phyloP scores from a whole-genome alignment of 2,113 vertebrate genomes.

The Hylia prasina region DNA sequence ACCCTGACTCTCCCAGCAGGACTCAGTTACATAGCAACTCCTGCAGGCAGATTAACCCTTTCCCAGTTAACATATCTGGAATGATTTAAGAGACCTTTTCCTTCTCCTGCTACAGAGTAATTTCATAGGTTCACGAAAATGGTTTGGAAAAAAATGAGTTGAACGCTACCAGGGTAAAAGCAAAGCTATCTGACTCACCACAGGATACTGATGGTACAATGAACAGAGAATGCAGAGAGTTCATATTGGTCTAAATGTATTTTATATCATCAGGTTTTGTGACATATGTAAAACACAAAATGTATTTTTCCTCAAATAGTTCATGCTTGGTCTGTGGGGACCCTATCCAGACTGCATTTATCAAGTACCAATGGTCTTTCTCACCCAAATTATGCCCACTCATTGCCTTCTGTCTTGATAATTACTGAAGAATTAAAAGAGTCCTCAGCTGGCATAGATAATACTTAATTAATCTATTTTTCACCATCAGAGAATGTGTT shows the following conservation, averaged over 20 bases:
- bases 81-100: background rate
- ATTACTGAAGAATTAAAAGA: background rate
- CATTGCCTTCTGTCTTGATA: background rate
- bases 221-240: background rate
- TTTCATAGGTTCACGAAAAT: background rate
- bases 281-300: background rate
- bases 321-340: background rate
- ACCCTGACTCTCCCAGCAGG: constrained; percentile 32
- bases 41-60: constrained; percentile 47
- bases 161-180: background rate
- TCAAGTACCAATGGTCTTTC: background rate
- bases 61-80: background rate
- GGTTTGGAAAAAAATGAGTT: background rate
- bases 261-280: background rate
- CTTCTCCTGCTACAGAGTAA: background rate
- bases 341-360: background rate
- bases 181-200: background rate
- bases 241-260: background rate
- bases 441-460: background rate
- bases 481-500: background rate
- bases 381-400: background rate
- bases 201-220: background rate
- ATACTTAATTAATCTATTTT: background rate
- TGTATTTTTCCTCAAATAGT: background rate
- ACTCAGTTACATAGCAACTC: constrained; percentile 47